These are phyloP conservation scores for Oplegnathus fasciatus DNA, from an alignment of 2,113 vertebrate genomes.

Conservation along the genomic window DNA sequence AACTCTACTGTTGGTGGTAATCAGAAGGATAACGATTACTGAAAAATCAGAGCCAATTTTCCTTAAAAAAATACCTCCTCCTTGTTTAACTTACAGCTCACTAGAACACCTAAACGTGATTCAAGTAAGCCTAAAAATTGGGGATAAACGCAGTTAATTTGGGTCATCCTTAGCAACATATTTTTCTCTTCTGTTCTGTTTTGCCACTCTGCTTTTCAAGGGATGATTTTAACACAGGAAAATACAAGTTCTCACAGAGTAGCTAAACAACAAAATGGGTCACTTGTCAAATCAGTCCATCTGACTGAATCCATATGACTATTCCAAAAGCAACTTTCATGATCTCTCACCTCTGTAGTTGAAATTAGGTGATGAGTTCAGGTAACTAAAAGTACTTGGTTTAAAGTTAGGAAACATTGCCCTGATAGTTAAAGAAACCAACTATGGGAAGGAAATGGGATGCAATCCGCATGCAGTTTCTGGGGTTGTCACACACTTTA, in stretches of 20 bases:
- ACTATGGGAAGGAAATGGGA: not conserved
- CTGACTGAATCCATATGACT: not conserved
- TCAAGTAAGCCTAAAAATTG: not conserved
- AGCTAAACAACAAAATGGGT: not conserved
- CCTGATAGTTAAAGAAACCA: not conserved
- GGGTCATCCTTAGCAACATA: not conserved
- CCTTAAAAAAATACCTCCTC: not conserved
- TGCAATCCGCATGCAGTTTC: not conserved
- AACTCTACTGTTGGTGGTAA: constrained; percentile 2
- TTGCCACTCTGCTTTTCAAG: not conserved
- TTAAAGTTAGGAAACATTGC: not conserved
- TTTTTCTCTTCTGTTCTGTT: not conserved
- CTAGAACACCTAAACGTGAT: not conserved
- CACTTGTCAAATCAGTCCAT: not conserved
- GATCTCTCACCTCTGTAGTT: not conserved
- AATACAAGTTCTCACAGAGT: not conserved
- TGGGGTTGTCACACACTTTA: not conserved
- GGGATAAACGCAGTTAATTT: not conserved
- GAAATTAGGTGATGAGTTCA: not conserved
- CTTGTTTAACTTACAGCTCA: not conserved
- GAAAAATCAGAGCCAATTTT: constrained; percentile 6
- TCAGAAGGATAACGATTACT: not conserved
- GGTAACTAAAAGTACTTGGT: not conserved
- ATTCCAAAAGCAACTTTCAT: not conserved
- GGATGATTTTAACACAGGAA: not conserved